Evolutionary conservation across 2,113 vertebrate genomes (phyloP).

Genomic region (Gnathonemus echidnorhynchus): DNA sequence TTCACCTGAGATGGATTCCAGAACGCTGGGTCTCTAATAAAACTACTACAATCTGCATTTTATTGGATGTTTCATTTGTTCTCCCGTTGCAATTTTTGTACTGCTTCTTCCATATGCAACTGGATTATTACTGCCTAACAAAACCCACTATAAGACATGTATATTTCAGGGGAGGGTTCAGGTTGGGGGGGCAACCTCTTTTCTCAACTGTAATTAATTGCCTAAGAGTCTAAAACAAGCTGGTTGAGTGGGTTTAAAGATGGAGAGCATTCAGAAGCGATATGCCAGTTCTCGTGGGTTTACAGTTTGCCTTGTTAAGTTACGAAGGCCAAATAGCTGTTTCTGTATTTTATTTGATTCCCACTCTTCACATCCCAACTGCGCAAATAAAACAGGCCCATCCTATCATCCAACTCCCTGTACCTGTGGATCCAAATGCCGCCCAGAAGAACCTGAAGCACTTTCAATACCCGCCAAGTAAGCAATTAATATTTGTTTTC

Average conservation of each 20-base stretch:
- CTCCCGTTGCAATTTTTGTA: not conserved
- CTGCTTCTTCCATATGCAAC: not conserved
- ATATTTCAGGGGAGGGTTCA: not conserved
- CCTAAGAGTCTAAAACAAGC: not conserved
- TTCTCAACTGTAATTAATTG: not conserved
- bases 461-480: not conserved
- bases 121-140: not conserved
- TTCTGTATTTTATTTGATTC: not conserved
- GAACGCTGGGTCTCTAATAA: not conserved
- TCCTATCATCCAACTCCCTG: not conserved
- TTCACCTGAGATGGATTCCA: not conserved
- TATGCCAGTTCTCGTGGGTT: not conserved
- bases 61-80: not conserved
- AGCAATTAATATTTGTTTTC: not conserved
- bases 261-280: not conserved
- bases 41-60: not conserved
- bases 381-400: not conserved
- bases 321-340: not conserved
- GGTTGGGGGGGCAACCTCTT: not conserved
- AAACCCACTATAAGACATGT: not conserved
- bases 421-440: not conserved
- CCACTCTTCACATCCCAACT: not conserved
- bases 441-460: not conserved
- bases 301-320: not conserved
- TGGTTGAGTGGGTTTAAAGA: not conserved